Evolutionary conservation across 2,113 vertebrate species (phyloP).

Genomic region (Conger conger): DNA sequence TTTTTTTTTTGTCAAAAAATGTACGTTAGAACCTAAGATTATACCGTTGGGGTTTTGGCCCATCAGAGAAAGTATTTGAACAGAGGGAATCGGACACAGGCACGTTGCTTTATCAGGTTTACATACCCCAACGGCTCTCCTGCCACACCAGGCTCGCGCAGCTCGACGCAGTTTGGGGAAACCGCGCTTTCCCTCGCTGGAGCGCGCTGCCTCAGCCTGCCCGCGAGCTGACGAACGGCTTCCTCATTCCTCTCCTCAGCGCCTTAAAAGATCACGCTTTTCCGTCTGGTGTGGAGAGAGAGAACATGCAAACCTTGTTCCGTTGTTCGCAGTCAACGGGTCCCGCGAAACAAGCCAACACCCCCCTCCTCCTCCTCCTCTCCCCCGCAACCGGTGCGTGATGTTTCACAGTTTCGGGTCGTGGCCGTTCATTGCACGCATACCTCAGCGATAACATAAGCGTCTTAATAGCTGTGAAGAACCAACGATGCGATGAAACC

Average conservation of each 20-base stretch:
- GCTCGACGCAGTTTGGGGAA: too few species aligned
- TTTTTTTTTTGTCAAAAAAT: too few species aligned
- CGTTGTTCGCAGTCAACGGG: background rate
- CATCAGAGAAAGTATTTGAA: too few species aligned
- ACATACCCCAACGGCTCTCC: background rate
- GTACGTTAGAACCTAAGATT: too few species aligned
- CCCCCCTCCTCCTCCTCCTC: background rate
- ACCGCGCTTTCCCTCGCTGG: background rate
- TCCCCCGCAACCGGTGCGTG: background rate
- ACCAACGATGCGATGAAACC: conserved; percentile 41
- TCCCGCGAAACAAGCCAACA: background rate
- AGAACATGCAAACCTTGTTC: background rate
- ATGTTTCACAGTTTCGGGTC: background rate
- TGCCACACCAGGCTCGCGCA: background rate
- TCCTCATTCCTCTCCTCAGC: background rate
- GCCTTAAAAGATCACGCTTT: background rate
- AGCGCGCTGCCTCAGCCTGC: background rate
- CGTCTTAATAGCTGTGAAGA: conserved; percentile 35
- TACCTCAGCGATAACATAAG: conserved; percentile 56
- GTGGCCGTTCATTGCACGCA: conserved; percentile 31
- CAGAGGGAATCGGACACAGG: too few species aligned
- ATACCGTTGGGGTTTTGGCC: too few species aligned
- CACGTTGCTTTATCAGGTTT: too few species aligned
- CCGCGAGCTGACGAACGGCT: background rate
- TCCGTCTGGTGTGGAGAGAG: background rate